A percentile compares a stretch with the other conserved stretches of the same genome.
Conservation (phyloP, 2,113 vertebrate species). For the Rhegmatorhina hoffmannsi region DNA sequence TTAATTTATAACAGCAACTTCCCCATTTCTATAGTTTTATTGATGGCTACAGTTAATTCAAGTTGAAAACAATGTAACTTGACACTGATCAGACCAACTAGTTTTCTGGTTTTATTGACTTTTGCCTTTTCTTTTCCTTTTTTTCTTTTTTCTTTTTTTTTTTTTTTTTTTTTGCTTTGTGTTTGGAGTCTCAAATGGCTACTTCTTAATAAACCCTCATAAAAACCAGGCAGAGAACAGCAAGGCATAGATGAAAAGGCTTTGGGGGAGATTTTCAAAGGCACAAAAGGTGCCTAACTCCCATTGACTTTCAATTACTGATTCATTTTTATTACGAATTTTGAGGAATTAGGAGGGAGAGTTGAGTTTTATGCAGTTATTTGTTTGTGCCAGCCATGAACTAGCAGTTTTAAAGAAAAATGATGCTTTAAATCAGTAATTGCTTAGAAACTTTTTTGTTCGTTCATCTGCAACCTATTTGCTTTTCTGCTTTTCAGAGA, state of each 20-base stretch:
- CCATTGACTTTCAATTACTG: conserved; percentile 47
- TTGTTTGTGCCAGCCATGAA: not conserved
- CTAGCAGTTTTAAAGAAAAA: conserved; percentile 23
- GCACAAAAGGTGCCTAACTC: conserved; percentile 67
- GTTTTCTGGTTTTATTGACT: conserved; percentile 62
- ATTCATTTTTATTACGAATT: conserved; percentile 46
- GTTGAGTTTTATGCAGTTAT: not conserved
- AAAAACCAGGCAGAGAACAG: conserved; percentile 60
- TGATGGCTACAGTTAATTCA: conserved; percentile 74
- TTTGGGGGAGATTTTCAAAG: conserved; percentile 71
- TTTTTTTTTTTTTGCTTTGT: not conserved
- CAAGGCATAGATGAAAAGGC: conserved; percentile 67
- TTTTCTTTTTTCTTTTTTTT: not conserved
- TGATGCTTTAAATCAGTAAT: conserved; percentile 38
- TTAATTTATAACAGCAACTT: conserved; percentile 77
- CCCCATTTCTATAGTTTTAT: conserved; percentile 70
- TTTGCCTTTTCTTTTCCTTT: not conserved
- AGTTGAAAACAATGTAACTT: conserved; percentile 69
- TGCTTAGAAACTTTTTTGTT: conserved; percentile 50
- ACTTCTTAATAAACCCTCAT: conserved; percentile 62
- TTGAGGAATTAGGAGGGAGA: conserved; percentile 4
- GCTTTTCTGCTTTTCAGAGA: conserved; percentile 47
- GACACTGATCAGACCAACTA: conserved; percentile 57
- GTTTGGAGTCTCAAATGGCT: conserved; percentile 53
- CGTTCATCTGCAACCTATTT: conserved; percentile 58